Conservation (phyloP, 53 echinoderm and acorn worm species). For the Holothuria leucospilota region DNA sequence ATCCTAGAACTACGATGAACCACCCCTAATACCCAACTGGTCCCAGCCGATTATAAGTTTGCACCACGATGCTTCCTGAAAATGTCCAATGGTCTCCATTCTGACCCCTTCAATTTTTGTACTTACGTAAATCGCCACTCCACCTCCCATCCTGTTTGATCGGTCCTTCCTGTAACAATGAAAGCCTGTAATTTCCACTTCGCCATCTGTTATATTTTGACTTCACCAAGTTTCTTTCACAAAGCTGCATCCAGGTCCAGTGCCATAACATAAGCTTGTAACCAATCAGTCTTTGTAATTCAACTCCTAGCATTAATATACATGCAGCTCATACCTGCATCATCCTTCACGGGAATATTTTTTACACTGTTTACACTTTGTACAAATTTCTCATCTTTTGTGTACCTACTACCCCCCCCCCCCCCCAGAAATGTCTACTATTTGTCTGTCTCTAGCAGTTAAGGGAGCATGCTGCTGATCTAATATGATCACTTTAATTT, state of each 20-base stretch:
- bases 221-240: slow-evolving; percentile 39
- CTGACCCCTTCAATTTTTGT: background rate
- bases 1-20: background rate
- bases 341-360: background rate
- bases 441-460: slow-evolving; percentile 71
- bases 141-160: slow-evolving; percentile 29
- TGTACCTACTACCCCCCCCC: background rate
- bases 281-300: background rate
- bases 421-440: background rate
- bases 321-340: slow-evolving; percentile 27
- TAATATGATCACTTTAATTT: too few species aligned
- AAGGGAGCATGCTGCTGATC: slow-evolving; percentile 85
- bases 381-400: too few species aligned
- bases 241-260: background rate
- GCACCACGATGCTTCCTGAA: slow-evolving; percentile 24
- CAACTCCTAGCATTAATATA: slow-evolving; percentile 30
- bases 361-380: background rate
- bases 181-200: slow-evolving; percentile 15
- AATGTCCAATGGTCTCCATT: background rate
- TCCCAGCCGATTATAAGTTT: too few species aligned
- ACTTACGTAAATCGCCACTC: slow-evolving; percentile 33
- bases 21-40: background rate
- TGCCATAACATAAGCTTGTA: background rate
- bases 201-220: slow-evolving; percentile 37
- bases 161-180: slow-evolving; percentile 24